Conservation (phyloP, 2,113 vertebrate species). For the Crotophaga sulcirostris region DNA sequence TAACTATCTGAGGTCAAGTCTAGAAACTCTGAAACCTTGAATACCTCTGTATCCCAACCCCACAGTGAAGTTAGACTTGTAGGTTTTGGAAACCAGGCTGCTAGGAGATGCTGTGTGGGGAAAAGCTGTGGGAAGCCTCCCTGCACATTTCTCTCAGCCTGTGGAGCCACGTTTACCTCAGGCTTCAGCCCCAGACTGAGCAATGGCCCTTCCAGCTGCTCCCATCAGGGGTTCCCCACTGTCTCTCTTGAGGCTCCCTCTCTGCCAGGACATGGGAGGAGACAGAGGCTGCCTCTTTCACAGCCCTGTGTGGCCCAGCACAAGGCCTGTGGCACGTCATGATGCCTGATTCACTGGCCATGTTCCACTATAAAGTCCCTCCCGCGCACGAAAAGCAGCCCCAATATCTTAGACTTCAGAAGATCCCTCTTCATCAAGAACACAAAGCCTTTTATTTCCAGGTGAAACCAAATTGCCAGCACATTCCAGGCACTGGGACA, state of each 20-base stretch:
- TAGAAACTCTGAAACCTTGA: not conserved
- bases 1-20: not conserved
- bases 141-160: not conserved
- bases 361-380: accelerated
- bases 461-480: not conserved
- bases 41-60: not conserved
- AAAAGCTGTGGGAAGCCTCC: not conserved
- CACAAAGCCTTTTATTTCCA: not conserved
- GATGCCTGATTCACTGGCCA: accelerated
- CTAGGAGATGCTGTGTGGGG: too few relatives aligned
- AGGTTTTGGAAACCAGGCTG: too few relatives aligned
- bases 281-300: too few relatives aligned
- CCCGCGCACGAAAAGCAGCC: accelerated
- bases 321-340: too few relatives aligned
- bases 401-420: not conserved
- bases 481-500: too few relatives aligned
- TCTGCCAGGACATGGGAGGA: not conserved
- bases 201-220: too few relatives aligned
- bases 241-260: not conserved
- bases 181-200: not conserved
- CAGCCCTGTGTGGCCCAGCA: accelerated
- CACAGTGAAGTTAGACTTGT: too few relatives aligned
- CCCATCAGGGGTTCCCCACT: too few relatives aligned
- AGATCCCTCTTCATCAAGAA: accelerated
- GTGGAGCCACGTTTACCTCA: not conserved